Conservation (phyloP, 1,140 invertebrate genomes). For the Mamestra configurata region DNA sequence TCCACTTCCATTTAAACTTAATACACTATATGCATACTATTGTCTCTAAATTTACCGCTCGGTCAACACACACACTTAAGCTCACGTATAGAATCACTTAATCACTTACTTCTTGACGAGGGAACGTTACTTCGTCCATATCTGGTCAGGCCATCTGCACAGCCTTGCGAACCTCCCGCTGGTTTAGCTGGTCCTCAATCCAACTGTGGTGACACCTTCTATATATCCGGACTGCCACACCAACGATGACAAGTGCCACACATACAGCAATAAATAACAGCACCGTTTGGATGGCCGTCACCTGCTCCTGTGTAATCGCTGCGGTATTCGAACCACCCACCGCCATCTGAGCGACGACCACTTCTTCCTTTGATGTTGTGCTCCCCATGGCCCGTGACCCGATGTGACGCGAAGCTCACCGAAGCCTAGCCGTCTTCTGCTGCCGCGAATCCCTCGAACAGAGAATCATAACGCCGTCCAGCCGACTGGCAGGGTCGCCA, state of each 20-base stretch:
- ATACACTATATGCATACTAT: not conserved
- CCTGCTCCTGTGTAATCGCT: not conserved
- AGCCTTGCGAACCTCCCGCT: not conserved
- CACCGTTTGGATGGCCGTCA: not conserved
- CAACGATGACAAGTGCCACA: not conserved
- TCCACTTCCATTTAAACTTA: slow-evolving; percentile 4
- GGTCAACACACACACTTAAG: not conserved
- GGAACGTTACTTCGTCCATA: not conserved
- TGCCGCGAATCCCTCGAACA: not conserved
- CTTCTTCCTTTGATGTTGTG: slow-evolving; percentile 24
- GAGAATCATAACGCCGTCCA: slow-evolving; percentile 6
- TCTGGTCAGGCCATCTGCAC: not conserved
- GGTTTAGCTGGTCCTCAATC: not conserved
- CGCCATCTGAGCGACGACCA: not conserved
- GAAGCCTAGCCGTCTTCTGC: not conserved
- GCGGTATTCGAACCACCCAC: not conserved
- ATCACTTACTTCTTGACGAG: not conserved
- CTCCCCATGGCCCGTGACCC: not conserved
- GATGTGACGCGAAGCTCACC: not conserved
- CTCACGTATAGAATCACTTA: not conserved
- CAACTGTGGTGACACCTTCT: not conserved
- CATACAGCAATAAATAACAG: not conserved
- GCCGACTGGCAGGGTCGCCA: slow-evolving; percentile 31
- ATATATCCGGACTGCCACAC: not conserved
- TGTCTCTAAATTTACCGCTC: slow-evolving; percentile 1